Evolutionary conservation across 1,140 invertebrate genomes (phyloP), one percentile per base, ranked within the genome.

Genomic region (Listronotus oregonensis): DNA sequence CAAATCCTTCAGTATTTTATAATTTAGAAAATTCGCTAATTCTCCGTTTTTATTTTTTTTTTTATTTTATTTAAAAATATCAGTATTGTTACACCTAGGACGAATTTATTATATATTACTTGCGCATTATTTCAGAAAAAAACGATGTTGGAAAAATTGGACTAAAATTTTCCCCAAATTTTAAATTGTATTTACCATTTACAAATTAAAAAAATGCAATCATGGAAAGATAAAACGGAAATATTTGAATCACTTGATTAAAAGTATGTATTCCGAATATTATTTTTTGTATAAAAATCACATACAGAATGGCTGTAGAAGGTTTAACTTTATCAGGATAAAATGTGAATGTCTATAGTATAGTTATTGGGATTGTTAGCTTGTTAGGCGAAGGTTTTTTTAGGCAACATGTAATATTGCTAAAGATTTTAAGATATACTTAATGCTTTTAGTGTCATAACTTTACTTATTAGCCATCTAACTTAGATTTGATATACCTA

Each of bases 401-500:
- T 65, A 66, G 64, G 64, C 64, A 60, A 61, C 42, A 32, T 66
- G 57, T 66, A 66, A 60, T 60, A 60, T 60, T 58, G 64, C 64
- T 66, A 55, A 47, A 54, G 39, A 58, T 58, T 54, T 49, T 7
- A 18, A 66, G 42, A 49, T 60, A 66, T 65, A 37, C 34, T 37
- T 31, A 65, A 54, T 61, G 64, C 64, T 66, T 66, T 66, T 66
- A 66, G 64, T 66, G 64, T 66, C 64, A 66, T 66, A 66, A 66
- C 58, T 56, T 61, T 66, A 60, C 49, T 66, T 56, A 49, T 34
- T 66, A 65, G 32, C 37, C 37, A 52, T 46, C 27, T 65, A 58
- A 65, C 63, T n/a, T 65, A 65, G 49, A 54, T 39, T 61, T 44
- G 55, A 11, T 14, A 47, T 52, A 46, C 7, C 21, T 21, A 46